Conservation (phyloP, 2,888 invertebrate species). For the Philonicus albiceps region DNA sequence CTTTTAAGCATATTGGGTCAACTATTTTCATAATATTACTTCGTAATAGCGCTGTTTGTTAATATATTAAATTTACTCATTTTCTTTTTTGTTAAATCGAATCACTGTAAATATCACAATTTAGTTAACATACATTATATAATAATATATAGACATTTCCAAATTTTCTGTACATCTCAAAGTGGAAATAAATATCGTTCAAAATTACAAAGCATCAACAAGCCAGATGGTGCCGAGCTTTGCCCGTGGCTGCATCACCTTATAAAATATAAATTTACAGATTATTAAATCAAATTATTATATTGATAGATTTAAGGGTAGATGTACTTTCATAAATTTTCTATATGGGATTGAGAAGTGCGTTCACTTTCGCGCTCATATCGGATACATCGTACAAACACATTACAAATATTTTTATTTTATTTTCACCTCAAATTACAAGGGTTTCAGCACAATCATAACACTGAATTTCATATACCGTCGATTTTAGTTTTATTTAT, state of each 20-base stretch:
- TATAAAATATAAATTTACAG: neutral
- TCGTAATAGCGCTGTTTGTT: conserved; percentile 24
- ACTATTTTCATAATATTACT: conserved; percentile 24
- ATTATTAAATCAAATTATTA: conserved; percentile 3
- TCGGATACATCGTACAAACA: neutral
- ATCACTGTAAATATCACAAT: conserved; percentile 65
- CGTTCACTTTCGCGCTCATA: neutral
- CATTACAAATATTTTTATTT: neutral
- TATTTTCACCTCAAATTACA: neutral
- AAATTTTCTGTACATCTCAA: conserved; percentile 12
- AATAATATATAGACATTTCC: conserved; percentile 48
- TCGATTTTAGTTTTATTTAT: neutral
- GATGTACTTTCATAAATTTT: conserved; percentile 12
- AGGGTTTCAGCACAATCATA: neutral
- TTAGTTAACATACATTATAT: conserved; percentile 59
- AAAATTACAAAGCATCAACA: conserved; percentile 14
- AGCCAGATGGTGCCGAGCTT: neutral
- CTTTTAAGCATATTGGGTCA: conserved; percentile 17
- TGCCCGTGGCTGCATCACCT: neutral
- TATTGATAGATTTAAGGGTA: conserved; percentile 22
- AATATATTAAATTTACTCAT: conserved; percentile 52
- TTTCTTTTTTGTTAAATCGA: conserved; percentile 55
- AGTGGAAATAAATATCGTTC: conserved; percentile 23
- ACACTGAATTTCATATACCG: neutral
- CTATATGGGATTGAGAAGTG: neutral